Base-by-base conservation (phyloP, 2,113 vertebrate genomes). In the Carassius gibelio region DNA sequence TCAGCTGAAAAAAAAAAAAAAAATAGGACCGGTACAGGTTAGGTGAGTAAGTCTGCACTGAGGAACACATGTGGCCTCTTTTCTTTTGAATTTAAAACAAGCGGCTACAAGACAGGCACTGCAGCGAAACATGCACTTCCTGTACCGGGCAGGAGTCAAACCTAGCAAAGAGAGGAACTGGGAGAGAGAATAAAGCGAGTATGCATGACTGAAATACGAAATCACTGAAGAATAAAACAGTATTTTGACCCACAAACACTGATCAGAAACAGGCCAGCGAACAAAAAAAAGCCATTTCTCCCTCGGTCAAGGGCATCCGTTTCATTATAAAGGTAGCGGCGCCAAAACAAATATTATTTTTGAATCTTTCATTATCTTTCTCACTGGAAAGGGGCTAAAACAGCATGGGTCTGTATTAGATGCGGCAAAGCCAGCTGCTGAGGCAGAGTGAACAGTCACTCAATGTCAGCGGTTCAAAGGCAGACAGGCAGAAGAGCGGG, bases 331-430 rank as follows among this genome's bases (percentile, higher is more conserved):
- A 86, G 19, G 88, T 77, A 85, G 93, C 85, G 87, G 89, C 0
- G 77, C 93, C 91, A 93, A 94, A 93, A 91, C 91, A 93, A 93
- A 90, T 88, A 88, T 89, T 92, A 81, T 91, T 92, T 94, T 91
- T 89, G 91, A 91, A 68, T 87, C 92, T 94, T 91, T 91, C 90
- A 86, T 89, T 85, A 88, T 88, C 92, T 89, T 21, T 80, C 90
- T 82, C 90, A 88, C 91, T 86, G 91, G 92, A 92, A 92, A 89
- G 8, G 88, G 92, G 91, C 55, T 89, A 84, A 87, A 90, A 26
- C 92, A 90, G 93, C n/a, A 45, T 82, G 89, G 89, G 94, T 85
- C 38, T 89, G 91, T 81, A 90, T 17, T 75, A 90, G 93, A 80
- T 78, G 91, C 91, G 48, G 88, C 77, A 50, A 88, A 90, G 91